Evolutionary conservation across 1,140 invertebrate genomes (phyloP).

Genomic region (Glossosoma conforme): DNA sequence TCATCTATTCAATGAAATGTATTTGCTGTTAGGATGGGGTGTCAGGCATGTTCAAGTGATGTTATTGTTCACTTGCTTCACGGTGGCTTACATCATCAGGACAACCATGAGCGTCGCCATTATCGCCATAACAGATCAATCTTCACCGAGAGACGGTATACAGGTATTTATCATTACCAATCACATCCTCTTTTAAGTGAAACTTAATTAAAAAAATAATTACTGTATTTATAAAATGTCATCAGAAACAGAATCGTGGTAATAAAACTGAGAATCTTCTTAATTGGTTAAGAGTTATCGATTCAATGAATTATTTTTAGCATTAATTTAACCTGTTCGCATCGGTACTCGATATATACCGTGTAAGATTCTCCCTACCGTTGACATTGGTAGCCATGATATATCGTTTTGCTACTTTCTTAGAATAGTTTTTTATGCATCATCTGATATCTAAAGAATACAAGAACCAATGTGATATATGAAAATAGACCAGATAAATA

Average conservation of each 20-base stretch:
- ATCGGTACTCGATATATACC: too few relatives aligned
- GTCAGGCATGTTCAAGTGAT: conserved; percentile 18
- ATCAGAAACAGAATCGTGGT: not conserved
- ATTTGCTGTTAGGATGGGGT: conserved; percentile 8
- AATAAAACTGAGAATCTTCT: too few relatives aligned
- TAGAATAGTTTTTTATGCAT: too few relatives aligned
- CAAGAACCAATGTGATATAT: too few relatives aligned
- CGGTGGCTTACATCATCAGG: conserved; percentile 36
- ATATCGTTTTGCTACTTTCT: too few relatives aligned
- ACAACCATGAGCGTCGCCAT: conserved; percentile 45
- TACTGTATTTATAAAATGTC: conserved; percentile 6
- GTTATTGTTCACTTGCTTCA: conserved; percentile 14
- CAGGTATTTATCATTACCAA: conserved; percentile 19
- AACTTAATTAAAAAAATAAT: conserved; percentile 8
- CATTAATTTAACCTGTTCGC: too few relatives aligned
- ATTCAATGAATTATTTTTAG: too few relatives aligned
- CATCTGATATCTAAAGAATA: too few relatives aligned
- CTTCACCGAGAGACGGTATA: conserved; percentile 32
- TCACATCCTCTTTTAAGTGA: not conserved
- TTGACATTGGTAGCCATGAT: too few relatives aligned
- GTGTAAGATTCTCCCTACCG: too few relatives aligned
- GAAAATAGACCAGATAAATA: too few relatives aligned
- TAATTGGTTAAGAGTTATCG: too few relatives aligned
- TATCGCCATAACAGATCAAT: conserved; percentile 45
- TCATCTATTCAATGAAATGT: not conserved